Percentiles rank a stretch among this genome's conserved stretches.
Evolutionary conservation across 2,797 vertebrate species (phyloP).

Genomic region (Neosilurus mollespiculum): DNA sequence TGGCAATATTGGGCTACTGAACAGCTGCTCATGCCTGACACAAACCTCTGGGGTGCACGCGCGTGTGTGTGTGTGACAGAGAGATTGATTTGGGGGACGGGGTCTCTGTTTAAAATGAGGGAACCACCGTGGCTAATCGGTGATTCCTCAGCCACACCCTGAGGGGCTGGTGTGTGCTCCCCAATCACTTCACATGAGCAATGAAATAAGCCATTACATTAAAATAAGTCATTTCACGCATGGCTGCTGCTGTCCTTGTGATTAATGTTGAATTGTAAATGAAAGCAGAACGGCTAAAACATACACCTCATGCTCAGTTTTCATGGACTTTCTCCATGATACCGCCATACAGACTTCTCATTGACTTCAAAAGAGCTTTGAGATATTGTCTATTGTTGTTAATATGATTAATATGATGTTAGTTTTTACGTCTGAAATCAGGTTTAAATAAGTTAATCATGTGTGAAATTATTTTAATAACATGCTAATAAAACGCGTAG

Average conservation of each 20-base stretch:
- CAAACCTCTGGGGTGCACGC: constrained; percentile 59
- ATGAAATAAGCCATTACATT: constrained; percentile 29
- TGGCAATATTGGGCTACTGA: constrained; percentile 53
- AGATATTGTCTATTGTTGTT: neutral
- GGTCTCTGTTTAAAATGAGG: constrained; percentile 40
- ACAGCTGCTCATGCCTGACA: constrained; percentile 67
- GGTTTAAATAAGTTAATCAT: neutral
- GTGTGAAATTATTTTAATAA: constrained; percentile 29
- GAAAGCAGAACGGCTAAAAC: constrained; percentile 10
- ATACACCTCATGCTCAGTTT: neutral
- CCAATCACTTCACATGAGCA: neutral
- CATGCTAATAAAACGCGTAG: constrained; percentile 41
- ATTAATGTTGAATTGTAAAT: constrained; percentile 44
- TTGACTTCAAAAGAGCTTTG: neutral
- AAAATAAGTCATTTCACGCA: constrained; percentile 44
- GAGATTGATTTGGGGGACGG: neutral
- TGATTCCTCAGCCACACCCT: constrained; percentile 60
- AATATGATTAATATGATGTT: neutral
- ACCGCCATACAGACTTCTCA: too few relatives aligned
- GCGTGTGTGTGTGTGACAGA: neutral
- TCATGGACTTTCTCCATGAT: neutral
- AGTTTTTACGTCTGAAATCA: neutral
- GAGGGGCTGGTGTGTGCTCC: constrained; percentile 39
- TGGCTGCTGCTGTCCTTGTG: constrained; percentile 30
- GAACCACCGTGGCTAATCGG: constrained; percentile 54